Conservation (phyloP, 2,888 invertebrate species). For the Plebejus melissa region DNA sequence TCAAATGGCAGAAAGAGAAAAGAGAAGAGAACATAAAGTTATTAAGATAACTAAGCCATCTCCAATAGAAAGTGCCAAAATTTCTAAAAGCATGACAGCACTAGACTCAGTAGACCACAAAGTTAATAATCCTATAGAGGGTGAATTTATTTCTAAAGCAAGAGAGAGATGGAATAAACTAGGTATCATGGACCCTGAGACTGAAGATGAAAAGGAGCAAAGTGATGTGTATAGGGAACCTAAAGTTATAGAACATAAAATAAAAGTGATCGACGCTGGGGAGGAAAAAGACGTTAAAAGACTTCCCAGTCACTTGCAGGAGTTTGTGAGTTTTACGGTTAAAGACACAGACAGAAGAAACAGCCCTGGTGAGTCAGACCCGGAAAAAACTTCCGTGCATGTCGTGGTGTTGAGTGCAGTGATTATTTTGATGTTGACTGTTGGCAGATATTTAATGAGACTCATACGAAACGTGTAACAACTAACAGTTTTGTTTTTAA, state of each 20-base stretch:
- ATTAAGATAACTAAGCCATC: slow-evolving; percentile 85
- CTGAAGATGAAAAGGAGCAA: slow-evolving; percentile 77
- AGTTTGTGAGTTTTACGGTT: slow-evolving; percentile 84
- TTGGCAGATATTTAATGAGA: slow-evolving; percentile 63
- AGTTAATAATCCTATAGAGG: slow-evolving; percentile 80
- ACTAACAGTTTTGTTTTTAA: slow-evolving; percentile 31
- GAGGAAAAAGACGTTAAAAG: slow-evolving; percentile 80
- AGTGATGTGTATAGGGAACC: slow-evolving; percentile 61
- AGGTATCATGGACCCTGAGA: slow-evolving; percentile 83
- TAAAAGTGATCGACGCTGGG: slow-evolving; percentile 83
- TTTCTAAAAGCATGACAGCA: slow-evolving; percentile 62
- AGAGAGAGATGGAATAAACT: slow-evolving; percentile 84
- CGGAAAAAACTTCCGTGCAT: slow-evolving; percentile 67
- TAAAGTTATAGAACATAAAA: slow-evolving; percentile 69
- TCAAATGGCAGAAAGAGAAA: slow-evolving; percentile 87
- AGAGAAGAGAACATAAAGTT: slow-evolving; percentile 87
- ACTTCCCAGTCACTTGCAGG: slow-evolving; percentile 88
- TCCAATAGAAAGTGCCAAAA: slow-evolving; percentile 43
- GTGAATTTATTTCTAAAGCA: slow-evolving; percentile 88
- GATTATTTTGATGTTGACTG: slow-evolving; percentile 67
- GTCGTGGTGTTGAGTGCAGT: slow-evolving; percentile 73
- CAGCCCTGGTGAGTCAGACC: slow-evolving; percentile 67
- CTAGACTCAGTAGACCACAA: slow-evolving; percentile 59
- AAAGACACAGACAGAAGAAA: slow-evolving; percentile 75
- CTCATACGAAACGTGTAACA: slow-evolving; percentile 57